Evolutionary conservation across 2,113 vertebrate species (phyloP).

Genomic region (Sarotherodon lohbergeri): DNA sequence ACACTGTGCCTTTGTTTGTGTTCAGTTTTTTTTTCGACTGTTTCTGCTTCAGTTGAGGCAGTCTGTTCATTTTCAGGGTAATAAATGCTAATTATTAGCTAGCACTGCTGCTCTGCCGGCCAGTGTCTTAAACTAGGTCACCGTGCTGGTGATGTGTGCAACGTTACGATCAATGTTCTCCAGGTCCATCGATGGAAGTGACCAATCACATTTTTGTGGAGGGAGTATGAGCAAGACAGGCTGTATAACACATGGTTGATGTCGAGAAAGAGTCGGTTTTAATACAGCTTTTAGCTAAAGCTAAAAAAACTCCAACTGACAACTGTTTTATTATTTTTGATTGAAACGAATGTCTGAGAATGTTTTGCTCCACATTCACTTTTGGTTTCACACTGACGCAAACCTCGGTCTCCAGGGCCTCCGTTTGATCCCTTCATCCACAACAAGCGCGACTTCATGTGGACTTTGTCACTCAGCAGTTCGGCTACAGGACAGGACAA

Average conservation of each 20-base stretch:
- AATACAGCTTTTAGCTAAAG: neutral
- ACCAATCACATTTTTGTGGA: neutral
- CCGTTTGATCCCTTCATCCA: neutral
- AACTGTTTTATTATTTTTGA: neutral
- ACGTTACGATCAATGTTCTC: neutral
- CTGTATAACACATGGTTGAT: neutral
- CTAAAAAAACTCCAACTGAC: neutral
- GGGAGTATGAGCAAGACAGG: neutral
- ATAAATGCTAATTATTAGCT: constrained; percentile 63
- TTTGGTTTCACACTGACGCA: neutral
- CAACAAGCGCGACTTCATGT: neutral
- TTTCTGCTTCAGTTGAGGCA: neutral
- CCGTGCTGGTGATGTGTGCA: neutral
- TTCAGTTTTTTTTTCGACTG: neutral
- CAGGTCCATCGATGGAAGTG: neutral
- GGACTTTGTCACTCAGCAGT: neutral
- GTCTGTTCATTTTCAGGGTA: constrained; percentile 24
- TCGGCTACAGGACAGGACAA: neutral
- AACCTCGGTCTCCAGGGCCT: neutral
- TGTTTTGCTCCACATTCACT: neutral
- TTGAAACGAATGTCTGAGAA: neutral
- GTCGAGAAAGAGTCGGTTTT: neutral
- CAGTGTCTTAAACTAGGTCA: neutral
- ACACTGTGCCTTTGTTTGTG: neutral
- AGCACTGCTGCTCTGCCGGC: neutral